phyloP scores from a whole-genome alignment of 1,140 invertebrate genomes.

The Ladona fulva region DNA sequence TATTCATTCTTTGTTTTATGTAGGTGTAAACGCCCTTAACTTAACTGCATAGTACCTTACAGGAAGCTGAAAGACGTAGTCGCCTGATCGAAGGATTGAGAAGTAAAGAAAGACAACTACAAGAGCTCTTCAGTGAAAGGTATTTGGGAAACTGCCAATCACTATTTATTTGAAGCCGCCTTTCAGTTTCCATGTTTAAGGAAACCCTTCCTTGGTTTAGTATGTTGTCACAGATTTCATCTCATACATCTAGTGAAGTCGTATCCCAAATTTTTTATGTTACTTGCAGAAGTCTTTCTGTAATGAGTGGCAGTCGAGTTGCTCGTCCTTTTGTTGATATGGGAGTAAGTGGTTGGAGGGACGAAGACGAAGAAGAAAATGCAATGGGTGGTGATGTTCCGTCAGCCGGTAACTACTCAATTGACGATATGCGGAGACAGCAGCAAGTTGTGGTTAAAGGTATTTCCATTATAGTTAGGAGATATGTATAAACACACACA shows the following conservation, averaged over 20 bases:
- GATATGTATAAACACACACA: no score
- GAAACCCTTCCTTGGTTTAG: no score
- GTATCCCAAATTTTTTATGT: neutral
- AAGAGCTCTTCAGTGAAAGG: constrained; percentile 42
- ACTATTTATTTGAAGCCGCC: no score
- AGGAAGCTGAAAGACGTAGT: constrained; percentile 50
- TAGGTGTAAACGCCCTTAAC: no score
- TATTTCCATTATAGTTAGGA: no score
- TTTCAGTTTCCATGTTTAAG: no score
- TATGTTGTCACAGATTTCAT: no score
- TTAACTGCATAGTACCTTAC: constrained; percentile 17
- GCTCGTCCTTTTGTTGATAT: constrained; percentile 37
- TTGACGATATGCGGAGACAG: constrained; percentile 29
- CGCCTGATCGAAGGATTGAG: constrained; percentile 47
- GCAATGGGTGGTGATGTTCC: constrained; percentile 17
- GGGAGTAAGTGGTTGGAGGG: constrained; percentile 39
- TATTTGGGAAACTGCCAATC: constrained; percentile 13
- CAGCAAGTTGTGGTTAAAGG: constrained; percentile 33
- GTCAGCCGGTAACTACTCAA: constrained; percentile 11
- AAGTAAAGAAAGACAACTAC: constrained; percentile 47
- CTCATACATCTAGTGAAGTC: no score
- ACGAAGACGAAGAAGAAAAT: constrained; percentile 34
- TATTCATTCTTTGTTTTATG: no score
- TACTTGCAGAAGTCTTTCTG: neutral
- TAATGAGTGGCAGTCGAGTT: neutral